Base-by-base conservation (phyloP, 2,888 invertebrate species). In the Drosophila mercatorum region DNA sequence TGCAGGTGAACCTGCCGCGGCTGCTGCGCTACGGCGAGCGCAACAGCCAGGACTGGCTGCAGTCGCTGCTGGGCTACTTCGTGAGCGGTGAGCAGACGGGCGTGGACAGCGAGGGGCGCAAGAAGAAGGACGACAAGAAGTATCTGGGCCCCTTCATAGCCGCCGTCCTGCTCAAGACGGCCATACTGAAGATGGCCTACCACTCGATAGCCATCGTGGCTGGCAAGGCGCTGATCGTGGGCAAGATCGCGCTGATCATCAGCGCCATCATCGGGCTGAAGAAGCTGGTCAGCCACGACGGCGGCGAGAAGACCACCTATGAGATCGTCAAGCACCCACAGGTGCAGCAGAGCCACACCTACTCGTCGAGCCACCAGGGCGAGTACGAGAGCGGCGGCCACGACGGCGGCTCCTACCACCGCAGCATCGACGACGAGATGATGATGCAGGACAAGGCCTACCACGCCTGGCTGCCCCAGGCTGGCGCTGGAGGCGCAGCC, bases 261-360 rank as follows among this genome's bases (percentile, higher is more conserved):
- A 96, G 96, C 74, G 95, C 95, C 28, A 96, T 97, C 76, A 95
- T 97, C 80, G 97, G 96, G 0, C 93, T 97, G 61, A 97, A 97
- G 94, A 96, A 97, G 86, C 93, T 97, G 40, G 95, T 97, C 36
- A 94, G 95, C 7, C 94, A 94, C 57, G 96, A 95, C 74, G 95
- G 95, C 22, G 95, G 95, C 68, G 96, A 96, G 87, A 96, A 96
- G 92, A 97, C 96, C 0, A 97, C 97, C 6, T 96, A 97, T 80
- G 97, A 97, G 93, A 96, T 97, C 80, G 95, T 97, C 61, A 97
- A 97, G 91, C 96, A 97, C 92, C 97, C 97, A n/a, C 95, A 96
- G 89, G 95, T 96, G 62, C 95, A 95, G 57, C 96, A 96, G 91
- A 95, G 95, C 82, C 96, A 97, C 90, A 95, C 96, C 6, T 96